A percentile compares a stretch with the other conserved stretches of the same genome.
phyloP scores from a whole-genome alignment of 2,113 vertebrate genomes.

The Vidua macroura region DNA sequence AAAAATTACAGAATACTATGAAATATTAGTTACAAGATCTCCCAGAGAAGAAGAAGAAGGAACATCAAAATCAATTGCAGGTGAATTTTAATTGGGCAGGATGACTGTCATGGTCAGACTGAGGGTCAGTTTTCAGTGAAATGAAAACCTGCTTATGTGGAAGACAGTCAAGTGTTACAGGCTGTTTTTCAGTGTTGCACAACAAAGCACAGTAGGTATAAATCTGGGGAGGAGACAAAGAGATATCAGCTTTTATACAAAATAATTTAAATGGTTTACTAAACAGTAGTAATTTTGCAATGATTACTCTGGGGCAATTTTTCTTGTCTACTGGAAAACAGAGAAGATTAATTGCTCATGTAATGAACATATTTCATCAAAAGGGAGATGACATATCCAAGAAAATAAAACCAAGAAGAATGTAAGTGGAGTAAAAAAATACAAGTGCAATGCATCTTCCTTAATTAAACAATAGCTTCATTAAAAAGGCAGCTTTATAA shows the following conservation, averaged over 20 bases:
- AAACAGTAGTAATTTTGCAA: not conserved
- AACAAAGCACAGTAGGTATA: not conserved
- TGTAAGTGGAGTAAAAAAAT: not conserved
- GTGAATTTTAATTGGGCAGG: not conserved
- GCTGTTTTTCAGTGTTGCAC: not conserved
- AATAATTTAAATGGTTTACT: not conserved
- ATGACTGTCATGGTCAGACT: fast-evolving
- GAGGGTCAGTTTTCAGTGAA: not conserved
- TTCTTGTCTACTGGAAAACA: not conserved
- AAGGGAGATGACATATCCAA: not conserved
- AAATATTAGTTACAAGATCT: not conserved
- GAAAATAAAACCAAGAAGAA: not conserved
- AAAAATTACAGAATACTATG: not conserved
- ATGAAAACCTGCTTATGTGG: not conserved
- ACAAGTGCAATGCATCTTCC: not conserved
- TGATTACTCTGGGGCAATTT: not conserved
- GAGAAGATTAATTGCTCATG: not conserved
- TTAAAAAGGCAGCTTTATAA: not conserved
- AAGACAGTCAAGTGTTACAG: not conserved
- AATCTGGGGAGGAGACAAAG: not conserved
- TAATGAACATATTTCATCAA: not conserved
- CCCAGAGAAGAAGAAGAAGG: not conserved
- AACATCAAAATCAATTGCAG: not conserved
- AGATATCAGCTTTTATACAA: not conserved
- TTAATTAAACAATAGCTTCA: not conserved